These are phyloP conservation scores for Oscheius sp. DNA, from an alignment of 1,140 invertebrate genomes.

Conservation along the genomic window DNA sequence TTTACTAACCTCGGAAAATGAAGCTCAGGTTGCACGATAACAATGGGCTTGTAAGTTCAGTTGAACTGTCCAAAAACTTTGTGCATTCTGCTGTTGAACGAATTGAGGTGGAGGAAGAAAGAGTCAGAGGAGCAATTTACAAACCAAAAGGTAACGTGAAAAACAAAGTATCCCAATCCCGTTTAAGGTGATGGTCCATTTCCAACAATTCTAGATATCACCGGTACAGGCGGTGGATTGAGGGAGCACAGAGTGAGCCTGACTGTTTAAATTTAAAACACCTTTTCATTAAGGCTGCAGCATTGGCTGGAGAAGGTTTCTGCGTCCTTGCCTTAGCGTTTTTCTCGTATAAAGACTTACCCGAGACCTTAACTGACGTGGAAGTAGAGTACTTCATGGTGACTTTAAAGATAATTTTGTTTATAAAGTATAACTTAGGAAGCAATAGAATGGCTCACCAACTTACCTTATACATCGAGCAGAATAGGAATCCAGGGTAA, in stretches of 20 bases:
- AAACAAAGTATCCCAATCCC: too few relatives aligned
- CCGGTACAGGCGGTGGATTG: background rate
- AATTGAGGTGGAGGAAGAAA: too few relatives aligned
- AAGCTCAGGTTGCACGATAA: too few relatives aligned
- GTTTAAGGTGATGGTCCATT: too few relatives aligned
- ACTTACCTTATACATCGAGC: background rate
- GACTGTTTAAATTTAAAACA: background rate
- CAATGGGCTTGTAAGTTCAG: too few relatives aligned
- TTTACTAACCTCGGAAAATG: too few relatives aligned
- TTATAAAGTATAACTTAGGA: background rate
- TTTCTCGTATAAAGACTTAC: constrained; percentile 1
- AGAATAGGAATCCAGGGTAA: background rate
- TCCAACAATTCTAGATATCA: background rate
- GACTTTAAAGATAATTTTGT: background rate
- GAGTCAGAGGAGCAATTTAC: too few relatives aligned
- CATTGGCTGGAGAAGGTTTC: background rate
- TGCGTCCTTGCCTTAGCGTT: background rate
- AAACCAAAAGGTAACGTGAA: too few relatives aligned
- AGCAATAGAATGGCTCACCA: background rate
- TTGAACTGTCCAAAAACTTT: too few relatives aligned
- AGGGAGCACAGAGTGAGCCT: background rate
- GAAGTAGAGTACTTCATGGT: background rate
- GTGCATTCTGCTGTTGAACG: too few relatives aligned
- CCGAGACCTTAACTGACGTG: background rate
- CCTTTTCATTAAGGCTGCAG: background rate